Evolutionary conservation across 2,797 vertebrate species (phyloP), one percentile per base, ranked within the genome.

Genomic region (Pseudocheirus occidentalis): DNA sequence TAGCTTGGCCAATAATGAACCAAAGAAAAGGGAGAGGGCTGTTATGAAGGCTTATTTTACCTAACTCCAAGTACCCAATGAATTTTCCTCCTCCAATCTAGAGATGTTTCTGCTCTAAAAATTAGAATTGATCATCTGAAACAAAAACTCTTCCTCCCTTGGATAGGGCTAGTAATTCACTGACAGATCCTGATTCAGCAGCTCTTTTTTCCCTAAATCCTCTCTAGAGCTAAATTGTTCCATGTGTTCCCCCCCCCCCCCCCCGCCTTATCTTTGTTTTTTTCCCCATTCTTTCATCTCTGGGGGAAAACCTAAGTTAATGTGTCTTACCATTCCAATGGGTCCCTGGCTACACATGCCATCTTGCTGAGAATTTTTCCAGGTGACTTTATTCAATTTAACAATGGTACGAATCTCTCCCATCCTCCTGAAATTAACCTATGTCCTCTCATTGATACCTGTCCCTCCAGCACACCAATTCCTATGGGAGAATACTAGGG

Each of bases 11-110:
- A 96, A 96, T 95, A 96, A 94, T 92, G 55, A 93, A 95, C 94
- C 90, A 46, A 66, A 95, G 66, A 95, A 93, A 94, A 90, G 92
- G 93, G 57, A 96, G 94, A 94, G 92, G 94, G 94, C 91, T 96
- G 55, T 56, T 54, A n/a, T 40, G 34, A 91, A 62, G 59, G 90
- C 90, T n/a, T 97, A 97, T 97, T 97, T 98, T 98, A 97, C 93
- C 95, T 94, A 91, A 95, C 58, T 95, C 96, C 94, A 97, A 97
- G 95, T 95, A 87, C 92, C 95, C 81, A 52, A 90, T 89, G 87
- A 90, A 66, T 92, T 7, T 21, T 59, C n/a, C 89, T 91, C 92
- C 56, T 50, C 58, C 93, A 95, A 59, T 81, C 24, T 0, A 14
- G 24, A 91, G 40, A 59, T 97, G 96, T 97, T 98, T 98, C 97